A percentile compares a stretch with the other conserved stretches of the same genome.
Conservation (phyloP, 2,888 invertebrate species). For the Eristalis arbustorum region DNA sequence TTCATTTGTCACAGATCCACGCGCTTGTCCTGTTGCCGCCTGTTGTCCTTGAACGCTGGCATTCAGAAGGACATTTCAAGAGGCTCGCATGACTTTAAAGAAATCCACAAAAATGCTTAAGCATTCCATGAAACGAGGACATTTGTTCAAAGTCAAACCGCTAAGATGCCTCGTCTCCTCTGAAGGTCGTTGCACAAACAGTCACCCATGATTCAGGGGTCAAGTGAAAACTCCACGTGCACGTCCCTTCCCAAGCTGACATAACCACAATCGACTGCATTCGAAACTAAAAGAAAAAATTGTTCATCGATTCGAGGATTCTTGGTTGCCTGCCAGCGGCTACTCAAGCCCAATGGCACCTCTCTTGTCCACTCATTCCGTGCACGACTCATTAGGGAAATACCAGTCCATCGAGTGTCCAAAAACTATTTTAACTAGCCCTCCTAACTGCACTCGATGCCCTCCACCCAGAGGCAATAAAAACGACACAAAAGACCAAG, state of each 20-base stretch:
- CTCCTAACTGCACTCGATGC: neutral
- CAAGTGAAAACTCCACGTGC: neutral
- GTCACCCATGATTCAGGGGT: neutral
- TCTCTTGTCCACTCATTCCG: neutral
- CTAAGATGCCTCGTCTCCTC: too few relatives aligned
- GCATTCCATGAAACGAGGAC: too few relatives aligned
- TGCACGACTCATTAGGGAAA: conserved; percentile 42
- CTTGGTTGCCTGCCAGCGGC: conserved; percentile 30
- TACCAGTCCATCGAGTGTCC: conserved; percentile 46
- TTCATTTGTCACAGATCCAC: too few relatives aligned
- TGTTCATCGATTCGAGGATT: conserved; percentile 29
- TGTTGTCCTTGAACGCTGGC: too few relatives aligned
- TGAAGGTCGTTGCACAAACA: neutral
- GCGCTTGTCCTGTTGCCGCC: too few relatives aligned
- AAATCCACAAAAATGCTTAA: too few relatives aligned
- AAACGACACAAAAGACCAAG: conserved; percentile 16
- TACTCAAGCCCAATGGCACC: neutral
- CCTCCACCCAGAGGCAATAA: neutral
- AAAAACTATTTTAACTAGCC: conserved; percentile 48
- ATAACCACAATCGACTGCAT: neutral
- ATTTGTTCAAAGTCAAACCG: too few relatives aligned
- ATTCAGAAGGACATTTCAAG: too few relatives aligned
- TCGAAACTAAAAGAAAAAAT: neutral
- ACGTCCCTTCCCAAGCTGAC: neutral
- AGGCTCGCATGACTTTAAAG: too few relatives aligned